Percentiles rank a stretch among this genome's conserved stretches.
Conservation (phyloP, 2,113 vertebrate genomes). For the Platichthys stellatus region DNA sequence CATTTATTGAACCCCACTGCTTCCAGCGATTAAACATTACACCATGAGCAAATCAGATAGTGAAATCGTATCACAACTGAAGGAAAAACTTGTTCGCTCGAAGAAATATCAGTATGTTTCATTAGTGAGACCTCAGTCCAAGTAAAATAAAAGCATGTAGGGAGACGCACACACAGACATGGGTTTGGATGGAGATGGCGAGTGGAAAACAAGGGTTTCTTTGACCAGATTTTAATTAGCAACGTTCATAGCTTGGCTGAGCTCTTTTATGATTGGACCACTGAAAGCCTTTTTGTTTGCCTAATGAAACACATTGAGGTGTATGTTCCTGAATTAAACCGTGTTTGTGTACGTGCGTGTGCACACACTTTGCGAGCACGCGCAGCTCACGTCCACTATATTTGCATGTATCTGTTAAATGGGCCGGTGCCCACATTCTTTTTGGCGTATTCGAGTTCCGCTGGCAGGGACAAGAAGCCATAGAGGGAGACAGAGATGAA, state of each 20-base stretch:
- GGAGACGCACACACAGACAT: conserved; percentile 54
- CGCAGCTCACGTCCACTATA: conserved; percentile 10
- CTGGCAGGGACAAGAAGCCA: conserved; percentile 49
- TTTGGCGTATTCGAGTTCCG: conserved; percentile 42
- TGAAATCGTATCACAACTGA: conserved; percentile 28
- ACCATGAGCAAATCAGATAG: conserved; percentile 40
- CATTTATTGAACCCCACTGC: conserved; percentile 25
- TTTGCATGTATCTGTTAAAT: conserved; percentile 55
- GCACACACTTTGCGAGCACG: background rate
- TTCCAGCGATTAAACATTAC: conserved; percentile 32
- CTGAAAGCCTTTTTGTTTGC: conserved; percentile 79
- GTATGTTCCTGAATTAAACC: conserved; percentile 57
- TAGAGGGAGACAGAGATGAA: conserved; percentile 64
- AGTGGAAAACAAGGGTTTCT: conserved; percentile 79
- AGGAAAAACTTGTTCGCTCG: conserved; percentile 54
- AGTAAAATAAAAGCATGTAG: conserved; percentile 69
- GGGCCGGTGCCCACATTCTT: conserved; percentile 41
- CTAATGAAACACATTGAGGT: conserved; percentile 77
- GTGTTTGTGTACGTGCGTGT: conserved; percentile 45
- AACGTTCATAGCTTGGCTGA: conserved; percentile 78
- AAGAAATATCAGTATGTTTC: conserved; percentile 67
- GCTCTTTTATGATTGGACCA: conserved; percentile 77
- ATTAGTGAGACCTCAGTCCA: conserved; percentile 57
- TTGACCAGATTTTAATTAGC: conserved; percentile 80
- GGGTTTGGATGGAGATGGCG: conserved; percentile 73